Conservation (phyloP, 2,888 invertebrate genomes). For the Operophtera brumata region DNA sequence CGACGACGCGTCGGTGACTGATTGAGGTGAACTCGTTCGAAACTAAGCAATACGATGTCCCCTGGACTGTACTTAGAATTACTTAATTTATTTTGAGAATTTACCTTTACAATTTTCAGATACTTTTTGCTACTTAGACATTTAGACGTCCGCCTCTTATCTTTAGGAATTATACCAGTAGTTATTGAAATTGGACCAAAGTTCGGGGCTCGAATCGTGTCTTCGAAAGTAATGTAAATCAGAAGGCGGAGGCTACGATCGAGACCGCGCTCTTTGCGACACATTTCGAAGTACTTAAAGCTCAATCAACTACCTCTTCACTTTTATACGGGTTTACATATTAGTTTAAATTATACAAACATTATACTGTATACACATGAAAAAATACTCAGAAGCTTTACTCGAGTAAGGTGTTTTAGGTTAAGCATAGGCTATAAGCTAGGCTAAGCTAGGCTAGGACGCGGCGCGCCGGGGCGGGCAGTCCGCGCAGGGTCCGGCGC, state of each 20-base stretch:
- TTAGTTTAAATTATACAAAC: conserved; percentile 79
- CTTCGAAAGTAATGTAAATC: conserved; percentile 33
- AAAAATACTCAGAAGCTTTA: conserved; percentile 80
- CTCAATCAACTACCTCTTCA: conserved; percentile 80
- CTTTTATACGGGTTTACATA: conserved; percentile 81
- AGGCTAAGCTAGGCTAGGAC: conserved; percentile 34
- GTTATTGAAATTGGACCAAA: conserved; percentile 47
- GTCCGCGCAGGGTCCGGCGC: conserved; percentile 75
- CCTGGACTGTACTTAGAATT: conserved; percentile 79
- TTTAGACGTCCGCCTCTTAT: conserved; percentile 76
- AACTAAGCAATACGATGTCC: conserved; percentile 72
- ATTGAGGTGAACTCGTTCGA: conserved; percentile 68
- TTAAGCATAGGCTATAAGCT: conserved; percentile 61
- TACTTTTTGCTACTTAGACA: conserved; percentile 72
- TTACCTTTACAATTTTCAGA: conserved; percentile 74
- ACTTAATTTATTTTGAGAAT: conserved; percentile 80
- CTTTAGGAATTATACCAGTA: conserved; percentile 64
- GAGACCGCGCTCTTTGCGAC: conserved; percentile 67
- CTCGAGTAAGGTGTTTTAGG: conserved; percentile 75
- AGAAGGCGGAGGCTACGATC: conserved; percentile 45
- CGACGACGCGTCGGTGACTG: conserved; percentile 75
- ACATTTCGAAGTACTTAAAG: conserved; percentile 77
- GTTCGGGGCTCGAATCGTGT: conserved; percentile 46
- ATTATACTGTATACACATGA: conserved; percentile 71
- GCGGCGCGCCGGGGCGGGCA: conserved; percentile 65